Evolutionary conservation across 2,113 vertebrate genomes (phyloP).

Genomic region (Guaruba guarouba): DNA sequence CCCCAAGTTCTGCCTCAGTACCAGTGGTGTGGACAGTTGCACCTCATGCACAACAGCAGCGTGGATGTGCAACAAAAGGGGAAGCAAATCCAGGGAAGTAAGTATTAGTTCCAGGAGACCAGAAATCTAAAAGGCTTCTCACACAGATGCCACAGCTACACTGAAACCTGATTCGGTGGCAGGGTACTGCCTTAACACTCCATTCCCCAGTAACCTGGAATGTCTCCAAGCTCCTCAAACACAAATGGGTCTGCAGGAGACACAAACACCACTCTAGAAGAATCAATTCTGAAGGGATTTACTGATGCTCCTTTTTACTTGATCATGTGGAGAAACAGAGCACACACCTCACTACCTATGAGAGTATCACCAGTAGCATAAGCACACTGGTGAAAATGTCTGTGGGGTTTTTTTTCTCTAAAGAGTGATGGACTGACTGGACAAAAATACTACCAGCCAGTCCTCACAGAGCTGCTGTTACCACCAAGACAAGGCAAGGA

Average conservation of each 20-base stretch:
- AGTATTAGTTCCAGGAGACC: background rate
- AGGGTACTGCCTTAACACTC: background rate
- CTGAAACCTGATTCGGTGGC: background rate
- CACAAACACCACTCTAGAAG: background rate
- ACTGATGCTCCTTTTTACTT: background rate
- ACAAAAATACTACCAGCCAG: background rate
- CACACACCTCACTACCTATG: rapidly evolving
- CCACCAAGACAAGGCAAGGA: background rate
- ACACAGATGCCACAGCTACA: background rate
- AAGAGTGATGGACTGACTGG: background rate
- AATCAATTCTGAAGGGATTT: background rate
- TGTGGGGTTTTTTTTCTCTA: background rate
- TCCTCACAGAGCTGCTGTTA: background rate
- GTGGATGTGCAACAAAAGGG: rapidly evolving
- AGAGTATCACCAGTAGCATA: background rate
- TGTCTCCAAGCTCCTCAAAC: background rate
- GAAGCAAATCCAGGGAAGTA: background rate
- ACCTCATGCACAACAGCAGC: background rate
- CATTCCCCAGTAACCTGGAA: background rate
- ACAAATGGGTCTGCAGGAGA: background rate
- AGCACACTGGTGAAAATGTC: background rate
- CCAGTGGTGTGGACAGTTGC: background rate
- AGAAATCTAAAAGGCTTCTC: background rate
- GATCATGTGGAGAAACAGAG: too few species aligned
- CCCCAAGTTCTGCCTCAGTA: background rate